A percentile compares a stretch with the other conserved stretches of the same genome.
These are phyloP conservation scores for Unio pictorum DNA, from an alignment of 2,888 invertebrate genomes.

Conservation along the genomic window DNA sequence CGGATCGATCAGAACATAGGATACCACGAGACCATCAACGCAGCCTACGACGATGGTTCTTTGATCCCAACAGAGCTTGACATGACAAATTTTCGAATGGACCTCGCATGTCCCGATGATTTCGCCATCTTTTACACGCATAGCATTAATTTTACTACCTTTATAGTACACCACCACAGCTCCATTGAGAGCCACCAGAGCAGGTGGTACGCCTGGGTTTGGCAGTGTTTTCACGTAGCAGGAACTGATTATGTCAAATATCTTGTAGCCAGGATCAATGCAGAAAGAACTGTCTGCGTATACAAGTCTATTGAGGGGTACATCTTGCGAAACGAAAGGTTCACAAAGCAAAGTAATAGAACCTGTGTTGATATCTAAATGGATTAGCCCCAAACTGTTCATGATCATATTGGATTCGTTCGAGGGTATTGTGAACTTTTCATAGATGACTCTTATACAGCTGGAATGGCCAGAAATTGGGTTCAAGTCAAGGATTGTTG, in stretches of 20 bases:
- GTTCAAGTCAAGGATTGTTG: constrained; percentile 57
- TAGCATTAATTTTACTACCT: constrained; percentile 42
- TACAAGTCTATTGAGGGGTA: constrained; percentile 41
- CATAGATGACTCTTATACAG: constrained; percentile 58
- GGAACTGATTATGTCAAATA: constrained; percentile 57
- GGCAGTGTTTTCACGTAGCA: constrained; percentile 44
- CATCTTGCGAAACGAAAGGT: constrained; percentile 54
- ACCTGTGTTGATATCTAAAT: constrained; percentile 61
- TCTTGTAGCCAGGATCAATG: constrained; percentile 58
- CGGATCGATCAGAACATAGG: constrained; percentile 64
- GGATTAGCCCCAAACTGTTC: constrained; percentile 46
- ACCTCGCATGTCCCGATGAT: constrained; percentile 58
- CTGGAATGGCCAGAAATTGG: constrained; percentile 42
- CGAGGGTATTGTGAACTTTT: constrained; percentile 30
- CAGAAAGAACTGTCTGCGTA: constrained; percentile 63
- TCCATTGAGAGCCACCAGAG: constrained; percentile 54
- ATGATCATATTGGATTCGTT: constrained; percentile 22
- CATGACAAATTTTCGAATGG: constrained; percentile 56
- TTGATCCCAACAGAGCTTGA: constrained; percentile 61
- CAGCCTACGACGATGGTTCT: constrained; percentile 67
- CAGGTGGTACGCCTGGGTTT: constrained; percentile 39
- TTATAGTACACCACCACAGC: constrained; percentile 55
- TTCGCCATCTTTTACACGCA: constrained; percentile 53
- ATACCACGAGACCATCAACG: constrained; percentile 62
- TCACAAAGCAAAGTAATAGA: constrained; percentile 58